Evolutionary conservation across 1,140 invertebrate species (phyloP).

Genomic region (Copidosoma floridanum): DNA sequence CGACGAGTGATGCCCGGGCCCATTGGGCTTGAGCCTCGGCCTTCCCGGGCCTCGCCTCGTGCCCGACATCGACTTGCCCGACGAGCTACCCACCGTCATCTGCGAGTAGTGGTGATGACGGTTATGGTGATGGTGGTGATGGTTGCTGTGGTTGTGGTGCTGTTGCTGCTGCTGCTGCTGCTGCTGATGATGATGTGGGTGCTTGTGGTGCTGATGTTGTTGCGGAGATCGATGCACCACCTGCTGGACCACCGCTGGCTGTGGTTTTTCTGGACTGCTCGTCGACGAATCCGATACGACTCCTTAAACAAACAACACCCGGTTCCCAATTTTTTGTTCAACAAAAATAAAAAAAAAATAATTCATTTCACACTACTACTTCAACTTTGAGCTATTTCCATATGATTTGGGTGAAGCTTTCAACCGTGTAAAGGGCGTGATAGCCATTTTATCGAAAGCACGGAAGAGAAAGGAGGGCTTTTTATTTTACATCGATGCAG

Average conservation of each 20-base stretch:
- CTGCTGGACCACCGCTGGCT: too few species aligned
- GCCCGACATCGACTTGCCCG: constrained; percentile 55
- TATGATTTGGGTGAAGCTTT: neutral
- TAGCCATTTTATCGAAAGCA: neutral
- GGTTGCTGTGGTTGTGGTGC: constrained; percentile 44
- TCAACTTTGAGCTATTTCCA: neutral
- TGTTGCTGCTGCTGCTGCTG: neutral
- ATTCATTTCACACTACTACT: neutral
- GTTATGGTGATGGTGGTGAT: constrained; percentile 2
- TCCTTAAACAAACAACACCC: neutral
- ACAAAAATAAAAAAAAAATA: neutral
- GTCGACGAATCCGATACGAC: neutral
- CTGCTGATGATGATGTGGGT: constrained; percentile 40
- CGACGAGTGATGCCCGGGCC: constrained; percentile 62
- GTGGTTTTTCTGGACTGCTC: too few species aligned
- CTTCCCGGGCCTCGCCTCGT: constrained; percentile 71
- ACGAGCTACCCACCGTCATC: neutral
- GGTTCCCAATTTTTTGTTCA: neutral
- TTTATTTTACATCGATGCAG: too few species aligned
- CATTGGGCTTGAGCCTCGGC: constrained; percentile 67
- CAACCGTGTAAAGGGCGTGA: neutral
- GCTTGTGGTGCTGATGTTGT: neutral
- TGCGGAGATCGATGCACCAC: neutral
- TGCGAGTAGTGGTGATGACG: too few species aligned
- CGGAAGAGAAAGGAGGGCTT: too few species aligned